Evolutionary conservation across 2,113 vertebrate genomes (phyloP), one percentile per base, ranked within the genome.

Genomic region (Corythoichthys intestinalis): DNA sequence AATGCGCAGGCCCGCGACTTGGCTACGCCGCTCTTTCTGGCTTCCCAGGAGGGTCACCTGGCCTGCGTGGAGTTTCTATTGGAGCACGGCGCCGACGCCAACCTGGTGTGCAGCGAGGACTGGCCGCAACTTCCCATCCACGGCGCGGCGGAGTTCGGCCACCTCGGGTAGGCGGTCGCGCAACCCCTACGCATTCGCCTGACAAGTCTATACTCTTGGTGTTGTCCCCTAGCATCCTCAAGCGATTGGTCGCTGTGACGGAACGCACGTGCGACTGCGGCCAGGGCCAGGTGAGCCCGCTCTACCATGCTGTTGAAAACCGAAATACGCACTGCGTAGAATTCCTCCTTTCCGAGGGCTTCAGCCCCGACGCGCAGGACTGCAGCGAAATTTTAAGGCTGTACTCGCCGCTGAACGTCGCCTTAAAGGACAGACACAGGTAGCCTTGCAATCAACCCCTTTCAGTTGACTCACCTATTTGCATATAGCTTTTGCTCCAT

Each of bases 11-110:
- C 95, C 8, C 90, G 88, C 6, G 96, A 98, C 85, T 89, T 90
- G 78, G 96, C 96, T 65, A 95, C 95, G 0, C 95, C 97, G 0
- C 90, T 99, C 70, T 89, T 98, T 73, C 97, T 99, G 6, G 94
- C 96, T n/a, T 91, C 94, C 0, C 97, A 98, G 81, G 95, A 99
- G 77, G 96, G 95, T n/a, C 94, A 98, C 38, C 6, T 65, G 0
- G 39, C 77, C 0, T 96, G 96, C 44, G 93, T 96, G 86, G 89
- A 94, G 1, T 73, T 94, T 39, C 83, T 99, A 69, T 9, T 99
- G 72, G 76, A 90, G 1, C 86, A 71, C 41, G 91, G 93, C 1
- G 96, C 95, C 2, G 89, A 98, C 71, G 92, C 96, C 2, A 92
- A 98, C 74, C 86, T 91, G 37, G 91, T 90, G 83, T 98, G 96